Conservation (phyloP, 2,797 vertebrate species). For the Esox masquinongy region DNA sequence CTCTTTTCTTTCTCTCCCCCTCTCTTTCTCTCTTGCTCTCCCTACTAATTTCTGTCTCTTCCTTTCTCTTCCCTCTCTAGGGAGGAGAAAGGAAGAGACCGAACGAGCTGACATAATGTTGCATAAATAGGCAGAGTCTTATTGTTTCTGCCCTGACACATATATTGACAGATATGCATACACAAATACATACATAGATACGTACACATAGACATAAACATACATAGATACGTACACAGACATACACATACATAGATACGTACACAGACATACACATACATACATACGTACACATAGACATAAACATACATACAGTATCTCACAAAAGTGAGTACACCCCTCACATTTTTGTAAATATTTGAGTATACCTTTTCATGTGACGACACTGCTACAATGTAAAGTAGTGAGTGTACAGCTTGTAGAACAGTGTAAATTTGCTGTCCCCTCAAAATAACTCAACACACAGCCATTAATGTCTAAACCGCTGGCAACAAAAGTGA, state of each 20-base stretch:
- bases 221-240: slow-evolving; percentile 1
- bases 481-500: no score
- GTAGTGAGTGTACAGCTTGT: no score
- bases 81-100: slow-evolving; percentile 33
- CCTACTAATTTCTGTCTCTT: slow-evolving; percentile 39
- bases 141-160: slow-evolving; percentile 77
- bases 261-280: neutral
- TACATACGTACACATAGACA: neutral
- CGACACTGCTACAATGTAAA: no score
- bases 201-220: neutral
- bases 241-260: neutral
- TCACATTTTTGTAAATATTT: no score
- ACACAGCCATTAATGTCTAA: no score
- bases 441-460: no score
- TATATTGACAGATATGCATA: slow-evolving; percentile 9
- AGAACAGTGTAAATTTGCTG: no score
- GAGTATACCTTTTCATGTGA: no score
- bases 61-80: slow-evolving; percentile 22
- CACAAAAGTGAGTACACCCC: no score
- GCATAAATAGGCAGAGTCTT: slow-evolving; percentile 73
- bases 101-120: slow-evolving; percentile 73
- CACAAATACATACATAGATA: slow-evolving; percentile 56
- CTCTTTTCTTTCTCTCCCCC: slow-evolving; percentile 39
- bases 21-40: slow-evolving; percentile 28
- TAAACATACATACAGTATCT: no score